Base-by-base conservation (phyloP, 2,888 invertebrate genomes). In the Neoitamus cyanurus region DNA sequence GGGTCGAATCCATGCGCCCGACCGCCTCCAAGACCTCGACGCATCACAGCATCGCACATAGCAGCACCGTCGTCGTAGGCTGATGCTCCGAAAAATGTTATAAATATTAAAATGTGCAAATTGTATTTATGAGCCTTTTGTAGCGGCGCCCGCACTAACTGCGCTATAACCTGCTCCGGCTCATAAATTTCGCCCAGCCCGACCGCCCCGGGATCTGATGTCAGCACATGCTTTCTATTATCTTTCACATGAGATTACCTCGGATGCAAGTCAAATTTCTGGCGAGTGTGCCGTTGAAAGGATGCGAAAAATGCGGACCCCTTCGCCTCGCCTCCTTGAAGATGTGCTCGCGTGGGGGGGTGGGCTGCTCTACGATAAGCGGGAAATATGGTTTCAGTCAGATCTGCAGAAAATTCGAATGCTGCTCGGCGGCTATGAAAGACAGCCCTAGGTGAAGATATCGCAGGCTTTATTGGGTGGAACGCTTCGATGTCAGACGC, bases 41-140 rank as follows among this genome's bases (percentile, higher is more conserved):
- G 58, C 20, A 58, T 6, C 58, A 9, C 58, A 58, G 25, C 25
- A 25, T 25, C 9, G 58, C 7, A 0, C 25, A 25, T 25, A 1
- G 58, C 7, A 0, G 25, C 58, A 58, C 20, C 20, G 58, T 58
- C 20, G 28, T 31, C 68, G 36, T 46, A 46, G 31, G 48, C 46
- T 46, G 68, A 4, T 42, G n/a, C 36, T 72, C 78, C 42, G 46
- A 85, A 83, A 83, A 86, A 85, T 84, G 84, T 85, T 85, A 86
- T 86, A 86, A 86, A 86, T 86, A 86, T 86, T 86, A 86, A 86
- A 86, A 86, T 86, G 86, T 86, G 86, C 85, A 86, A 86, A 86
- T 86, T 85, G 78, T 85, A 86, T 86, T 85, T 86, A 86, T 86
- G 86, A 85, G 70, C 70, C 83, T 86, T n/a, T 85, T 86, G 75